These are phyloP conservation scores for Marmota monax DNA, from an alignment of 2,113 vertebrate genomes.

Conservation along the genomic window DNA sequence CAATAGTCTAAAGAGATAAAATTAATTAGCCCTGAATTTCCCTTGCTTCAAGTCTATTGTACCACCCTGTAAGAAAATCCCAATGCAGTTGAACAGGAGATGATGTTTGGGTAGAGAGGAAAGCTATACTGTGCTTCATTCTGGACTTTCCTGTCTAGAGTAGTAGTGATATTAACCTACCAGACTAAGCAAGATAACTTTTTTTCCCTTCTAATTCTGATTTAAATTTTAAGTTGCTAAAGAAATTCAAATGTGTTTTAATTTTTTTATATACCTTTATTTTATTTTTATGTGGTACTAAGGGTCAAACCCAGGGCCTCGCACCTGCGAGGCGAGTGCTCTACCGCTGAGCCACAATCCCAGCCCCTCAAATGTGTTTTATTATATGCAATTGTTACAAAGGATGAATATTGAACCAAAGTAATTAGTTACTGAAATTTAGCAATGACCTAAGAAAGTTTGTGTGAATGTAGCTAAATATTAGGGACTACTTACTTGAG, in stretches of 20 bases:
- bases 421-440: background rate
- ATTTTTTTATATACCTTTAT: too few relatives aligned
- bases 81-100: background rate
- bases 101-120: background rate
- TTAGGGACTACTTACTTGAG: too few relatives aligned
- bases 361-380: background rate
- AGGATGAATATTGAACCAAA: background rate
- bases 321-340: too few relatives aligned
- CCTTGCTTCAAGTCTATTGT: fast-evolving
- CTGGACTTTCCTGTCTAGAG: fast-evolving
- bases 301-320: too few relatives aligned
- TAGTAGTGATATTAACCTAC: background rate
- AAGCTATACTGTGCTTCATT: background rate
- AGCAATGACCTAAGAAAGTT: background rate
- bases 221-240: background rate
- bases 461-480: too few relatives aligned
- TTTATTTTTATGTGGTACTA: too few relatives aligned
- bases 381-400: background rate
- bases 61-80: background rate
- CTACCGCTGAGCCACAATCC: too few relatives aligned
- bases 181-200: background rate
- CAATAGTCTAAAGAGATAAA: background rate
- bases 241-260: background rate
- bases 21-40: background rate
- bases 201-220: background rate